Conservation (phyloP, 2,888 invertebrate genomes). For the Acanthoscelides obtectus region DNA sequence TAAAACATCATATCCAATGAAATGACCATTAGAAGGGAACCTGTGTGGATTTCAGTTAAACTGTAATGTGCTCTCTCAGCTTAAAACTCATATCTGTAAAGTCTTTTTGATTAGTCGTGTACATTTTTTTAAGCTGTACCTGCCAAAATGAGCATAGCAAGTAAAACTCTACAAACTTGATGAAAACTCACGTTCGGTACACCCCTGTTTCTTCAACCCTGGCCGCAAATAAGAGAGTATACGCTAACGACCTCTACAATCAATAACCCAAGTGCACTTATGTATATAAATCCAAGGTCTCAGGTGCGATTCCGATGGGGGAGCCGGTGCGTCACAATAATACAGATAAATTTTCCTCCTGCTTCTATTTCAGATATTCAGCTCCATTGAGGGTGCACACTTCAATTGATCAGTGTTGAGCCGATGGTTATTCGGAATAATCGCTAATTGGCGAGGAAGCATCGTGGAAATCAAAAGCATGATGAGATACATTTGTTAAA, state of each 20-base stretch:
- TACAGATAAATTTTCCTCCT: slow-evolving; percentile 23
- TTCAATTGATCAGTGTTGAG: not conserved
- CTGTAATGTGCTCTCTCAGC: too few species aligned
- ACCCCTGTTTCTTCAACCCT: not conserved
- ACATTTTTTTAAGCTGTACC: too few species aligned
- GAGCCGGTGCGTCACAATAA: slow-evolving; percentile 24
- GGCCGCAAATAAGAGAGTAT: slow-evolving; percentile 29
- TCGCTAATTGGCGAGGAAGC: not conserved
- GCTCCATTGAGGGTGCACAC: not conserved
- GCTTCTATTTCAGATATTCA: not conserved
- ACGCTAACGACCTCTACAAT: slow-evolving; percentile 37
- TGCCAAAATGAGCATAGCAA: too few species aligned
- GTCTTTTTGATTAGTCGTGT: too few species aligned
- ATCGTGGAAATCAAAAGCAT: too few species aligned
- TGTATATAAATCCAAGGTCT: slow-evolving; percentile 37
- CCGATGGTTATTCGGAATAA: not conserved
- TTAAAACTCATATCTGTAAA: too few species aligned
- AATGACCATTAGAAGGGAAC: too few species aligned
- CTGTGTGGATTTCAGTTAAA: too few species aligned
- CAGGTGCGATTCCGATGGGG: slow-evolving; percentile 32
- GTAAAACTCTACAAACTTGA: too few species aligned
- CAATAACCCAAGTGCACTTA: slow-evolving; percentile 39
- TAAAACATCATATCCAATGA: too few species aligned
- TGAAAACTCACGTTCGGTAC: not conserved
- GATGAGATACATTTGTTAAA: too few species aligned